Base-by-base conservation (phyloP, 1,140 invertebrate species). In the Anthonomus grandis region DNA sequence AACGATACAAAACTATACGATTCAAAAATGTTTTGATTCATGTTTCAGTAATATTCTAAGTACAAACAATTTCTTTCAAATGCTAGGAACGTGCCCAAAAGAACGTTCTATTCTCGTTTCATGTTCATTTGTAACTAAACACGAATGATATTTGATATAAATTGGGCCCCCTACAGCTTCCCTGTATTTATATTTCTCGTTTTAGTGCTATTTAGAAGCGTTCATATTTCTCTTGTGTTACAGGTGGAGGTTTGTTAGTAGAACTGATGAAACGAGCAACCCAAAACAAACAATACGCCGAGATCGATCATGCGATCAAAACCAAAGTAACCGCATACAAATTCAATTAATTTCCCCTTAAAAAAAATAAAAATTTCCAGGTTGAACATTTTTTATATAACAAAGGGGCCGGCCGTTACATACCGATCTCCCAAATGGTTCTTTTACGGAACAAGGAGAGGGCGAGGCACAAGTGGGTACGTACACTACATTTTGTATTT, bases 361-460 rank as follows among this genome's bases (percentile, higher is more conserved):
- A 39, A 38, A 10, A 37, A 41, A 15, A 4, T 48, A 5, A 18
- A 5, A 4, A 21, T 31, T n/a, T 15, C n/a, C 31, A 73, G 72
- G 75, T 97, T 1, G 87, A 90, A 64, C 91, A 90, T 0, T 96
- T 93, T 77, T 73, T 98, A 6, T 97, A 97, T 74, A 95, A 97
- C 68, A 89, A 88, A 70, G 95, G 95, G 1, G 81, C 86, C 67
- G 95, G 95, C 0, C 86, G 87, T 48, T 87, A 90, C 74, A 86
- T 97, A 65, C 91, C 91, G 0, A 87, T 97, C 62, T 85, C 87
- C 0, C 86, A 94, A 69, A 70, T 97, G 2, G 91, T 97, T 6
- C 76, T 95, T 9, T 73, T 91, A 15, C 78, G 95, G 60, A 97
- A 97, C 71, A 90, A 89, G 66, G 91, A 94, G 64, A 75, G 92